phyloP scores from a whole-genome alignment of 2,113 vertebrate species.

The Dasyprocta punctata region DNA sequence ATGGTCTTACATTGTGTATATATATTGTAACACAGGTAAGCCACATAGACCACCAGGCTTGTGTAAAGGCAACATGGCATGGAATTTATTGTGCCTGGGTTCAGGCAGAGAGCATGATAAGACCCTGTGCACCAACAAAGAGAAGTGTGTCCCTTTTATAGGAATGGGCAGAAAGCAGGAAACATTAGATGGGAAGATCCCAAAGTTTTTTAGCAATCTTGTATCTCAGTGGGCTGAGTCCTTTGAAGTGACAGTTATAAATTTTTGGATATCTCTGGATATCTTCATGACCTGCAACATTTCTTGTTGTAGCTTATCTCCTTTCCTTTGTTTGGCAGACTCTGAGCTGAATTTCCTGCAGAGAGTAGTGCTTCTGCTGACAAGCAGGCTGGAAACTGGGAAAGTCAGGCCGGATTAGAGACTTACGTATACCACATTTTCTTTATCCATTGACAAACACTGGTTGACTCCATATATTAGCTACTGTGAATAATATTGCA shows the following conservation, averaged over 20 bases:
- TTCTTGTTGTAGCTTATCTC: not conserved
- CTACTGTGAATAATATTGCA: not conserved
- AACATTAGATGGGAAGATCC: not conserved
- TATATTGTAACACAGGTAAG: too few relatives aligned
- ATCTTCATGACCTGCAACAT: not conserved
- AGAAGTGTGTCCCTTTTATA: not conserved
- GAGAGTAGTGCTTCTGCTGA: not conserved
- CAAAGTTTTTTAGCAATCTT: not conserved
- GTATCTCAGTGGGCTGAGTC: not conserved
- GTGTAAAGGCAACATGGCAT: too few relatives aligned
- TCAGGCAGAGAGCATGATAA: not conserved
- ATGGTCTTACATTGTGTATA: not conserved
- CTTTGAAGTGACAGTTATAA: not conserved
- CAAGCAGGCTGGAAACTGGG: not conserved
- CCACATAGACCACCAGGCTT: too few relatives aligned
- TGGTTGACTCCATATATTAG: not conserved
- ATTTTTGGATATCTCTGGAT: not conserved
- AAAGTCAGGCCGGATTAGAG: not conserved
- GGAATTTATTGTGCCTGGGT: too few relatives aligned
- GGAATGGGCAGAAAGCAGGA: not conserved
- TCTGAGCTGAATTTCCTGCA: not conserved
- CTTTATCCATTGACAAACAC: not conserved
- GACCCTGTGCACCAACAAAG: not conserved
- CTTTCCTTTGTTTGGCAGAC: not conserved
- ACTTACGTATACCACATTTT: not conserved